A percentile compares a stretch with the other conserved stretches of the same genome.
phyloP scores from a whole-genome alignment of 2,113 vertebrate genomes.

The Sinocyclocheilus maitianheensis region DNA sequence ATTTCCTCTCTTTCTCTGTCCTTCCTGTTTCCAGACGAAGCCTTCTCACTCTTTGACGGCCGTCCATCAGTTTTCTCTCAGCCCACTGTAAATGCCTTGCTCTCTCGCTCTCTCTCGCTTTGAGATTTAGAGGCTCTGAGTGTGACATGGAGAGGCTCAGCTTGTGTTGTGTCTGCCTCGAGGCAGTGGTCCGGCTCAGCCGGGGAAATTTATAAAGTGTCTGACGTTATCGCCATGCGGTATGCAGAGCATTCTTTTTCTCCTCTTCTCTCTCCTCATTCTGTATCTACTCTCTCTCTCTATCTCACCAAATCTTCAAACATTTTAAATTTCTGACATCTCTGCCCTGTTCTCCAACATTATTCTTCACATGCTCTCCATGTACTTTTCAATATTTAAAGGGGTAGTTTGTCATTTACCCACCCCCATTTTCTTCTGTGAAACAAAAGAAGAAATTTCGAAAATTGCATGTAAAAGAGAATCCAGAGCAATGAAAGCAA shows the following conservation, averaged over 20 bases:
- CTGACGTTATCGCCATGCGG: slow-evolving; percentile 49
- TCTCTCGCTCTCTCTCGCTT: slow-evolving; percentile 29
- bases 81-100: neutral
- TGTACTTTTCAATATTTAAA: neutral
- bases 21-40: slow-evolving; percentile 14
- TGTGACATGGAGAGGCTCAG: slow-evolving; percentile 48
- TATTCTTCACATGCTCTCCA: neutral
- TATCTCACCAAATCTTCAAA: slow-evolving; percentile 31
- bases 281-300: neutral
- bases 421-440: neutral
- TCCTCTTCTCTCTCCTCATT: neutral
- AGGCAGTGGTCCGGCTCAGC: slow-evolving; percentile 42
- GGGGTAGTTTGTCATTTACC: neutral
- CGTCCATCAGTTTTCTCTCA: neutral
- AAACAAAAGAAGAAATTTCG: neutral
- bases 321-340: slow-evolving; percentile 24
- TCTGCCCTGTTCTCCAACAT: slow-evolving; percentile 16
- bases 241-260: slow-evolving; percentile 39
- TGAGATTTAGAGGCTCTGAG: slow-evolving; percentile 36
- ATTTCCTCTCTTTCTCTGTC: slow-evolving; percentile 31
- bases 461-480: neutral
- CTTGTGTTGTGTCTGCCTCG: slow-evolving; percentile 49
- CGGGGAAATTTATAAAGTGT: slow-evolving; percentile 48
- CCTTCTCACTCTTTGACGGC: slow-evolving; percentile 7
- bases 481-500: neutral